Conservation (phyloP, 2,888 invertebrate genomes). For the Troides helena region DNA sequence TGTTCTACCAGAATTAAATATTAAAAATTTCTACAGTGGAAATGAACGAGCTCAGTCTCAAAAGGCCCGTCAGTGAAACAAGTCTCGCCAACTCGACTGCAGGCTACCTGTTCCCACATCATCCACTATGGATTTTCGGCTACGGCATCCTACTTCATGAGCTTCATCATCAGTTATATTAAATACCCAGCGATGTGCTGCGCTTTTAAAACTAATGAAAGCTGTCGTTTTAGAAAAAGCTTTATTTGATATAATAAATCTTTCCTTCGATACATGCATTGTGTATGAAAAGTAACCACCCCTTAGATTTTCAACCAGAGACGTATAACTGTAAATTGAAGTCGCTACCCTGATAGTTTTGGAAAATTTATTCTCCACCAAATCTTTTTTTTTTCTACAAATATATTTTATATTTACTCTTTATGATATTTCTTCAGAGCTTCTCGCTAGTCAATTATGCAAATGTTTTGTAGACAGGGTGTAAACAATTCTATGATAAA, state of each 20-base stretch:
- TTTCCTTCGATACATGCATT: neutral
- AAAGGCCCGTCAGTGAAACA: conserved; percentile 63
- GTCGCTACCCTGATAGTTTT: no score
- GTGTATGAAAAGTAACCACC: no score
- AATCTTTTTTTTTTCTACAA: no score
- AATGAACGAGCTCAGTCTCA: conserved; percentile 71
- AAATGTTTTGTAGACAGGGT: conserved; percentile 25
- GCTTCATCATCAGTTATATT: conserved; percentile 37
- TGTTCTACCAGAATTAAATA: no score
- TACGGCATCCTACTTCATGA: conserved; percentile 51
- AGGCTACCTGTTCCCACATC: conserved; percentile 36
- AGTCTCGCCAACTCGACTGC: conserved; percentile 58
- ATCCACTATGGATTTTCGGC: conserved; percentile 51
- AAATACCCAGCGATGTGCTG: conserved; percentile 28
- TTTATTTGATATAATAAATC: conserved; percentile 1
- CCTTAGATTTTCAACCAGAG: no score
- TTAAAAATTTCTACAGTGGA: conserved; percentile 53
- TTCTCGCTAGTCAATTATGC: conserved; percentile 62
- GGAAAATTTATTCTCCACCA: no score
- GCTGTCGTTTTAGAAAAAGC: neutral
- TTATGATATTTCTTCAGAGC: conserved; percentile 53
- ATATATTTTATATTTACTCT: no score
- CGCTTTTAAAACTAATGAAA: conserved; percentile 5
- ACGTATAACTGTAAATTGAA: no score
- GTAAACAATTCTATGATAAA: conserved; percentile 2